A percentile compares a stretch with the other conserved stretches of the same genome.
phyloP scores from a whole-genome alignment of 2,888 invertebrate species.

The Drosophila paracracens region DNA sequence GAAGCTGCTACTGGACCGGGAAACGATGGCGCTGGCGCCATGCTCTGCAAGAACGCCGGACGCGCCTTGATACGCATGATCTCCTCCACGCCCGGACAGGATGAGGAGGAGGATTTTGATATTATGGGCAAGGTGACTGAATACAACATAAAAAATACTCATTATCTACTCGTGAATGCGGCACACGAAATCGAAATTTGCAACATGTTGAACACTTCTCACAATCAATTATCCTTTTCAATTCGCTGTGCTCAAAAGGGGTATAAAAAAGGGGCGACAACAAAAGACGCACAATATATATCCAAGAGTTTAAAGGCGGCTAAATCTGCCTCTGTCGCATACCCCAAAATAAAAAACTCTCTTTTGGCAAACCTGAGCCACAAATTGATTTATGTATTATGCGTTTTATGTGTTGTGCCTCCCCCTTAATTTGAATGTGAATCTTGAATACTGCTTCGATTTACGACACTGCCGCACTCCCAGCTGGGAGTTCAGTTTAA shows the following conservation, averaged over 20 bases:
- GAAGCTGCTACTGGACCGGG: constrained; percentile 37
- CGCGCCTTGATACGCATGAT: constrained; percentile 82
- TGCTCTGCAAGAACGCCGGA: constrained; percentile 74
- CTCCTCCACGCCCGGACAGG: constrained; percentile 65
- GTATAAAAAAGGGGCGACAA: constrained; percentile 47
- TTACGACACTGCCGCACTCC: constrained; percentile 18
- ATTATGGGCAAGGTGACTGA: constrained; percentile 82
- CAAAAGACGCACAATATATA: constrained; percentile 50
- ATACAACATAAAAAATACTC: constrained; percentile 5
- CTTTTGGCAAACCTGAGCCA: constrained; percentile 57
- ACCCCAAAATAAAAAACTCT: constrained; percentile 24
- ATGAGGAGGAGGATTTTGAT: constrained; percentile 80
- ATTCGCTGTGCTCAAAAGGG: constrained; percentile 57
- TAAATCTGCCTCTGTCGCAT: constrained; percentile 23
- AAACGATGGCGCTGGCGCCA: constrained; percentile 65
- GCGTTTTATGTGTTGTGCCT: constrained; percentile 45
- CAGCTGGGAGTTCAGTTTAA: constrained; percentile 46
- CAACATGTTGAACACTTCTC: constrained; percentile 13
- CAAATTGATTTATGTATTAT: constrained; percentile 75
- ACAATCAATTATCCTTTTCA: constrained; percentile 36
- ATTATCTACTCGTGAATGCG: not conserved
- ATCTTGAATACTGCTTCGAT: not conserved
- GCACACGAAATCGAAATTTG: constrained; percentile 12
- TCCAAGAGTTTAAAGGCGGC: constrained; percentile 46
- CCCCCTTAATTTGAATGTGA: constrained; percentile 10